Conservation (phyloP, 2,888 invertebrate genomes). For the Melanotus villosus region DNA sequence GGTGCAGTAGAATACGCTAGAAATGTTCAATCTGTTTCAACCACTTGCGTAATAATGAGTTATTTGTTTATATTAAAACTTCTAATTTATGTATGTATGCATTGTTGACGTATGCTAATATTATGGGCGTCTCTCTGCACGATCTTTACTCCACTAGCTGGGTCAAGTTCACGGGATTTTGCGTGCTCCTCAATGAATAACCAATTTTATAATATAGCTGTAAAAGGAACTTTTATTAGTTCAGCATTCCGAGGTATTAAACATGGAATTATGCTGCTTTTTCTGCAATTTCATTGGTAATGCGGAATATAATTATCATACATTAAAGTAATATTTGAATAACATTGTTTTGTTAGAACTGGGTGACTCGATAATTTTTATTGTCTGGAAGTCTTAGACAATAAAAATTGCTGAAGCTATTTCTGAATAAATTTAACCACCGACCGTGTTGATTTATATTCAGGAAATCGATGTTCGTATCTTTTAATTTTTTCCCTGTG, state of each 20-base stretch:
- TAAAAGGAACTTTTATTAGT: conserved; percentile 45
- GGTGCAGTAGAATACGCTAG: not conserved
- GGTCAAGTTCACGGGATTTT: conserved; percentile 49
- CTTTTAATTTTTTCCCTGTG: too few species aligned
- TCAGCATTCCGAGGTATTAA: conserved; percentile 37
- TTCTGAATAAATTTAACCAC: too few species aligned
- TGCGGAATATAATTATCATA: conserved; percentile 50
- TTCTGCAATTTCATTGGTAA: conserved; percentile 36
- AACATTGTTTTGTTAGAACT: conserved; percentile 31
- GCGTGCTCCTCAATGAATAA: conserved; percentile 51
- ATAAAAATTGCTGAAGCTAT: too few species aligned
- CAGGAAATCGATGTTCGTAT: too few species aligned
- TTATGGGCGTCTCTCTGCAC: conserved; percentile 35
- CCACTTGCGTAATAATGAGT: conserved; percentile 35
- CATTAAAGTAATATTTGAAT: conserved; percentile 46
- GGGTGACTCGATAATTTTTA: conserved; percentile 30
- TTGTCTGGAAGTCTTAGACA: conserved; percentile 11
- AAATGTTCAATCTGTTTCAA: conserved; percentile 11
- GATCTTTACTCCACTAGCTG: conserved; percentile 38
- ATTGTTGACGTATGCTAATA: conserved; percentile 52
- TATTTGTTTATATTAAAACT: conserved; percentile 50
- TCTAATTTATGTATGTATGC: conserved; percentile 53
- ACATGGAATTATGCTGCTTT: conserved; percentile 38
- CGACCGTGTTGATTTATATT: too few species aligned
- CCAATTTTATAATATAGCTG: conserved; percentile 48